Base-by-base conservation (phyloP, 1,140 invertebrate species). In the Arion vulgaris region DNA sequence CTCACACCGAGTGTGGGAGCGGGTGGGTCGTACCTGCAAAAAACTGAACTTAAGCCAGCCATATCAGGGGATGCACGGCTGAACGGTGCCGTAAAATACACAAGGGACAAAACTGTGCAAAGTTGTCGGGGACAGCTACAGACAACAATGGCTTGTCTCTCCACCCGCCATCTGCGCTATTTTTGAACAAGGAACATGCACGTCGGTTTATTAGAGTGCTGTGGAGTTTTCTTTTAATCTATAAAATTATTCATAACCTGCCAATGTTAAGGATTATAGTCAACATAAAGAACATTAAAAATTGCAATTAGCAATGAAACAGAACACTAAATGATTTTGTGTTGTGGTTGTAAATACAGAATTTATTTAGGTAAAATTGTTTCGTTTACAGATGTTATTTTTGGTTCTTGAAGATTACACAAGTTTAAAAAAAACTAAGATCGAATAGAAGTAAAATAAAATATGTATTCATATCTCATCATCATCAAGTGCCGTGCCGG, bases 171-270 rank as follows among this genome's bases (percentile, higher is more conserved):
- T 74, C 72, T 74, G 72, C 26, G 72, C 72, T 11, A 32, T 32
- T 74, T 74, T 36, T 13, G 36, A 74, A 28, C 26, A 28, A 41
- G 38, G 26, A 49, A 41, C 41, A 74, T 41, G n/a, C n/a, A 39
- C n/a, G 38, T 23, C 38, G 26, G 28, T 74, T 72, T 34, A 49
- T 49, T 49, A 71, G 17, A 71, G 68, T 34, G 36, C 72, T n/a
- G 41, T 62, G 45, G n/a, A n/a, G n/a, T n/a, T 36, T 53, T 34
- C 49, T 32, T 5, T 38, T 57, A 62, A 34, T 36, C 57, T 45
- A 62, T 77, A 62, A 51, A 53, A 77, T 39, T 77, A 77, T 77
- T 77, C 74, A 57, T 77, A 77, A 77, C 49, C 41, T 62, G 32
- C 28, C 45, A 53, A n/a, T n/a, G n/a, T n/a, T n/a, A n/a, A n/a